Conservation (phyloP, 1,140 invertebrate genomes). For the Drosophila tropicalis region DNA sequence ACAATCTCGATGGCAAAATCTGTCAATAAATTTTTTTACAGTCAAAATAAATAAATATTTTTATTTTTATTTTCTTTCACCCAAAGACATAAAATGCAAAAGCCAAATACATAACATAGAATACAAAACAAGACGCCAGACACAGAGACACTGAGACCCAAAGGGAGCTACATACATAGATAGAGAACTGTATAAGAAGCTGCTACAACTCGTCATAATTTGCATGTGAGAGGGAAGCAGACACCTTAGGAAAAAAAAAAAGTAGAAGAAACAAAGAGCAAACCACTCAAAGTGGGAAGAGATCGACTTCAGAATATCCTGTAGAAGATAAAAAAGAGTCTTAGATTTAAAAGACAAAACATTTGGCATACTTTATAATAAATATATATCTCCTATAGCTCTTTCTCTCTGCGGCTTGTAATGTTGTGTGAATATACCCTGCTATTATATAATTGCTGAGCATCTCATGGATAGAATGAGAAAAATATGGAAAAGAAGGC, state of each 20-base stretch:
- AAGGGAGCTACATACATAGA: not conserved
- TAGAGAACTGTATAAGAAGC: not conserved
- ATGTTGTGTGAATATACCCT: not conserved
- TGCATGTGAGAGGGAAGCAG: constrained; percentile 3
- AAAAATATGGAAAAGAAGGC: constrained; percentile 22
- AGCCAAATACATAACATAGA: constrained; percentile 7
- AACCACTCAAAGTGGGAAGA: not conserved
- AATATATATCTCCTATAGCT: no score
- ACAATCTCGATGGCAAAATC: constrained; percentile 11
- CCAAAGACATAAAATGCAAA: constrained; percentile 18
- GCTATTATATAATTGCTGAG: constrained; percentile 20
- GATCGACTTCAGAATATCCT: no score
- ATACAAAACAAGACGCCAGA: constrained; percentile 10
- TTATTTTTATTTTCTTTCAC: constrained; percentile 20
- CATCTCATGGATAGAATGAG: constrained; percentile 31
- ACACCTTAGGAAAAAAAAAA: constrained; percentile 1
- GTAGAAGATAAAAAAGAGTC: no score
- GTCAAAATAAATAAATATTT: constrained; percentile 26
- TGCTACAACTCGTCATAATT: constrained; percentile 4
- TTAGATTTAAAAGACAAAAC: no score
- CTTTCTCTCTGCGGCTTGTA: not conserved
- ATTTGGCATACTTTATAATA: no score
- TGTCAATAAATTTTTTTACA: constrained; percentile 23
- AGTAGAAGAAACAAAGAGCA: not conserved
- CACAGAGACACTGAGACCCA: not conserved